These are phyloP conservation scores for Argyrosomus regius DNA, from an alignment of 2,797 vertebrate genomes.

Conservation along the genomic window DNA sequence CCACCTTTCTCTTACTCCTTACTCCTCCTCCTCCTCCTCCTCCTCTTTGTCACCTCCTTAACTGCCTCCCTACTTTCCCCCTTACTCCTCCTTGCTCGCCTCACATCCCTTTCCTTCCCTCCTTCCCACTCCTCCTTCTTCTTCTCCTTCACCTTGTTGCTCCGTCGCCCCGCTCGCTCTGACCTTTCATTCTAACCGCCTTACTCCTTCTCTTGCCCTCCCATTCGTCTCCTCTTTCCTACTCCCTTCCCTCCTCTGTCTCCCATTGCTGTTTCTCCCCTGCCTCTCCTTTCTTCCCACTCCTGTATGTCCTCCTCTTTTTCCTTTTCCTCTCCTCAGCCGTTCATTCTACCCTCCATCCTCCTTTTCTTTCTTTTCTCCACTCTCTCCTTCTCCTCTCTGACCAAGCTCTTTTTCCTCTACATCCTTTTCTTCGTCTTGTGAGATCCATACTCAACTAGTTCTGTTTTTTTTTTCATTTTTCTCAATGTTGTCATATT, in stretches of 20 bases:
- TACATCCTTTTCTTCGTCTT: slow-evolving; percentile 94
- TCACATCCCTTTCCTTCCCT: slow-evolving; percentile 17
- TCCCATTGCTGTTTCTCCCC: slow-evolving; percentile 22
- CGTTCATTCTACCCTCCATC: slow-evolving; percentile 88
- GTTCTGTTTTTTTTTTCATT: slow-evolving; percentile 58
- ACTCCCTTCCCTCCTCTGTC: slow-evolving; percentile 28
- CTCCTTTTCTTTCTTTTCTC: slow-evolving; percentile 91
- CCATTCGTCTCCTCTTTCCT: slow-evolving; percentile 35
- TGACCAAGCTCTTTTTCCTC: slow-evolving; percentile 92
- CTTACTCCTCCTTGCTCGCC: slow-evolving; percentile 16
- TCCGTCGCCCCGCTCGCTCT: slow-evolving; percentile 39
- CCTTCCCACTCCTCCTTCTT: slow-evolving; percentile 42
- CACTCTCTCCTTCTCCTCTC: slow-evolving; percentile 88
- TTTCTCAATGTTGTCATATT: slow-evolving; percentile 79
- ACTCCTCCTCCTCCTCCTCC: slow-evolving; percentile 2
- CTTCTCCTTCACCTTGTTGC: slow-evolving; percentile 19
- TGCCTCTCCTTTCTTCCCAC: slow-evolving; percentile 35
- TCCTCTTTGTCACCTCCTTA: slow-evolving; percentile 2
- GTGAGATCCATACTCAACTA: slow-evolving; percentile 82
- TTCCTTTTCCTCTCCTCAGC: slow-evolving; percentile 76
- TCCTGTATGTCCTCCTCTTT: slow-evolving; percentile 78
- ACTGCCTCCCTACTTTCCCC: slow-evolving; percentile 30
- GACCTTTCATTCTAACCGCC: slow-evolving; percentile 70
- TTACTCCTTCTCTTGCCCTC: slow-evolving; percentile 63
- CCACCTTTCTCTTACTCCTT: slow-evolving; percentile 56